These are phyloP conservation scores for Dasysyrphus tricinctus DNA, from an alignment of 2,888 invertebrate species.

Conservation along the genomic window DNA sequence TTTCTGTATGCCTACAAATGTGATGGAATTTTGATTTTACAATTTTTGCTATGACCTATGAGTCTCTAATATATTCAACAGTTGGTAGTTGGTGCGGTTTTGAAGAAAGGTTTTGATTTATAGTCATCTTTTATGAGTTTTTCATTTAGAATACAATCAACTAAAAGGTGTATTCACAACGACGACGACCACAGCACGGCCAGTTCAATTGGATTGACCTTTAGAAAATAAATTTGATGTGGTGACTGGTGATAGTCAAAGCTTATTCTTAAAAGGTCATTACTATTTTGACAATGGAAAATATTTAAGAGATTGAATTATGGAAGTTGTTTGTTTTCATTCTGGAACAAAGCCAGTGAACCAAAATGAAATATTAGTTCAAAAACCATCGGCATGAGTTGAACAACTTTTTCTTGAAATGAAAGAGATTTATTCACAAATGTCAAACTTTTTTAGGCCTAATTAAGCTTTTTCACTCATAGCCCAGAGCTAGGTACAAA, in stretches of 20 bases:
- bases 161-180: neutral
- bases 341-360: too few relatives aligned
- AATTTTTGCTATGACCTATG: constrained; percentile 5
- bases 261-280: neutral
- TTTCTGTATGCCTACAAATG: neutral
- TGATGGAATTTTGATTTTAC: neutral
- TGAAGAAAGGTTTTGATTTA: constrained; percentile 23
- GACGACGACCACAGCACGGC: neutral
- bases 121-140: neutral
- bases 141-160: neutral
- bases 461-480: too few relatives aligned
- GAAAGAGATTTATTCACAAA: too few relatives aligned
- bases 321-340: too few relatives aligned
- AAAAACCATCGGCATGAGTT: too few relatives aligned
- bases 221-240: neutral
- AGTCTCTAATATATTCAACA: neutral
- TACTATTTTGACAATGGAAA: neutral
- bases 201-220: constrained; percentile 1
- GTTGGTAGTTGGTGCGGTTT: constrained; percentile 1
- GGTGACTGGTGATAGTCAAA: neutral
- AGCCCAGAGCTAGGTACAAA: too few relatives aligned
- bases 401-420: too few relatives aligned
- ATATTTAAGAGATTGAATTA: neutral
- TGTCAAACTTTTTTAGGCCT: too few relatives aligned
- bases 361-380: too few relatives aligned